Percentiles rank a stretch among this genome's conserved stretches.
These are phyloP conservation scores for Corythornis vintsioides DNA, from an alignment of 2,113 vertebrate genomes.

Conservation along the genomic window DNA sequence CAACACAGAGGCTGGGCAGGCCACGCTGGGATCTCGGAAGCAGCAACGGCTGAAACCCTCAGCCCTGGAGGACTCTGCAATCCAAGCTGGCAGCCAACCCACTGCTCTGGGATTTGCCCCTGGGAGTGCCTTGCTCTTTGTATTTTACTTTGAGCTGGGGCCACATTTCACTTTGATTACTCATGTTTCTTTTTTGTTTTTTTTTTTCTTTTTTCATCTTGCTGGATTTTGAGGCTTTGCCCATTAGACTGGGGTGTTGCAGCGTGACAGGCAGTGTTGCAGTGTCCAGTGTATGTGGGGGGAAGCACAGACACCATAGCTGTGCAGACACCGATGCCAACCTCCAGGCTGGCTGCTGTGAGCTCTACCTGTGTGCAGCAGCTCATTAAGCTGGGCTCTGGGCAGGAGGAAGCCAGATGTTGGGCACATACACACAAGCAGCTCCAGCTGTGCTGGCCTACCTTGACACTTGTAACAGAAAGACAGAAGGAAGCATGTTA, in stretches of 20 bases:
- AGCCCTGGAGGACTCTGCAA: not conserved
- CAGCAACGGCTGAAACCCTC: not conserved
- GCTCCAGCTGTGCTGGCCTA: not conserved
- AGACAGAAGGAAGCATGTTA: not conserved
- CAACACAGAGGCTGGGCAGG: conserved; percentile 24
- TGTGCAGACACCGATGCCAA: not conserved
- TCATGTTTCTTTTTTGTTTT: not conserved
- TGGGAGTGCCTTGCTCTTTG: conserved; percentile 10
- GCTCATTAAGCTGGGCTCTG: not conserved
- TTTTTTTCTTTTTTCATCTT: not conserved
- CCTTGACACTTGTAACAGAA: not conserved
- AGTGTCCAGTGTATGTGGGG: not conserved
- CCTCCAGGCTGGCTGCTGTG: not conserved
- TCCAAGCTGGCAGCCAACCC: conserved; percentile 5
- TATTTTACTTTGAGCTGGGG: conserved; percentile 19
- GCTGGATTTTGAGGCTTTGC: not conserved
- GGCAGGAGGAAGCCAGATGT: not conserved
- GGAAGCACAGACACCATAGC: not conserved
- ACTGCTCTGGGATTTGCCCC: conserved; percentile 30
- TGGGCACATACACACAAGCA: not conserved
- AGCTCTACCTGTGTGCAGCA: not conserved
- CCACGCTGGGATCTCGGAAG: not conserved
- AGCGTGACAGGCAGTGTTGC: not conserved
- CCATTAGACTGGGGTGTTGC: not conserved
- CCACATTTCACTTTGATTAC: conserved; percentile 29